A percentile compares a stretch with the other conserved stretches of the same genome.
These are phyloP conservation scores for Nycteola revayana DNA, from an alignment of 2,888 invertebrate species.

Conservation along the genomic window DNA sequence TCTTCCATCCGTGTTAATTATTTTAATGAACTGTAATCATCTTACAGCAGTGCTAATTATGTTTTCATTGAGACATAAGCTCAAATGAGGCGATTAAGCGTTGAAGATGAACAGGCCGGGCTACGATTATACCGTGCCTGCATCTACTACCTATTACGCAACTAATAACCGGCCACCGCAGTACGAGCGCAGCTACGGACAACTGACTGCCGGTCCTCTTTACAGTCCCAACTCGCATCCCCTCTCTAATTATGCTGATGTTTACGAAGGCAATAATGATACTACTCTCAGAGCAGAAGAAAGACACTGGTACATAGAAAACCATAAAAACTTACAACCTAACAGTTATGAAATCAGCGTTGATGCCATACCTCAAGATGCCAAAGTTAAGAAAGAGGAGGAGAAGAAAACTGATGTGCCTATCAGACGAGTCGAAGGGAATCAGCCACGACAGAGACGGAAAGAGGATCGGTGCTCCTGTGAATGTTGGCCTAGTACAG, in stretches of 20 bases:
- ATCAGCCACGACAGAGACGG: constrained; percentile 63
- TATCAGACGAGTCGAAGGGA: constrained; percentile 59
- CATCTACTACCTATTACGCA: constrained; percentile 71
- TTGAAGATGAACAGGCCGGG: constrained; percentile 80
- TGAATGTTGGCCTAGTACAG: constrained; percentile 78
- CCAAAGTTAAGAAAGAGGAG: constrained; percentile 75
- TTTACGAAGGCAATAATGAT: constrained; percentile 78
- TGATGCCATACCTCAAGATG: constrained; percentile 68
- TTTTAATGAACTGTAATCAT: constrained; percentile 27
- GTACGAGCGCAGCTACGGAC: constrained; percentile 73
- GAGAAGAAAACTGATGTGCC: constrained; percentile 70
- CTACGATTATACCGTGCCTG: constrained; percentile 77
- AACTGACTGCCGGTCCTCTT: constrained; percentile 62
- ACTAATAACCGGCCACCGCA: constrained; percentile 71
- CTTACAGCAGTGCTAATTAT: constrained; percentile 44
- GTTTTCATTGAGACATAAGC: constrained; percentile 56
- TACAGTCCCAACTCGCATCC: constrained; percentile 74
- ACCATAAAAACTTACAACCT: constrained; percentile 72
- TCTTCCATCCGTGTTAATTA: constrained; percentile 16
- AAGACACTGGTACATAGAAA: constrained; percentile 78
- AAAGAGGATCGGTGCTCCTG: constrained; percentile 78
- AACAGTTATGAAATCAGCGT: constrained; percentile 52
- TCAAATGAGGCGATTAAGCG: constrained; percentile 73
- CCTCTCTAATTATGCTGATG: constrained; percentile 74
- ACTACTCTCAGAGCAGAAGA: constrained; percentile 77